Evolutionary conservation across 2,888 invertebrate genomes (phyloP).

Genomic region (Shargacucullia verbasci): DNA sequence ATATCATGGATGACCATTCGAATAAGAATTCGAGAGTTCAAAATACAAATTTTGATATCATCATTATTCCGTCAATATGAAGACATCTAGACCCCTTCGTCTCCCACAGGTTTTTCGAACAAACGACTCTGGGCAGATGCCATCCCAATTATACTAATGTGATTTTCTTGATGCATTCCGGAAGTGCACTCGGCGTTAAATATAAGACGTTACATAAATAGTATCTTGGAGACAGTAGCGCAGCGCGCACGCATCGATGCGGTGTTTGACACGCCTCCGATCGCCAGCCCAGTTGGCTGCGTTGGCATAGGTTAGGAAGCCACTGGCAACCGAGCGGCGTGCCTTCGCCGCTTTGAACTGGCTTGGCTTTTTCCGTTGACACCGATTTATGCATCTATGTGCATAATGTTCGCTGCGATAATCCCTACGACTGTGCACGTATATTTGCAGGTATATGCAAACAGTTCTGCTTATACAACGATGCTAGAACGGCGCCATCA

Average conservation of each 20-base stretch:
- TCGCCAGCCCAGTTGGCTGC: slow-evolving; percentile 27
- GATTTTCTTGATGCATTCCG: slow-evolving; percentile 49
- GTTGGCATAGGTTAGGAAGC: slow-evolving; percentile 64
- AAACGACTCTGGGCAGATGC: slow-evolving; percentile 33
- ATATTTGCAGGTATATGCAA: background rate
- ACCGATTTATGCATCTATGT: slow-evolving; percentile 48
- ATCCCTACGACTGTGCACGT: background rate
- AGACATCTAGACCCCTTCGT: background rate
- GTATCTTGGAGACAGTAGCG: slow-evolving; percentile 20
- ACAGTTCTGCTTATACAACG: background rate
- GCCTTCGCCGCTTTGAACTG: slow-evolving; percentile 55
- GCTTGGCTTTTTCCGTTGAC: slow-evolving; percentile 55
- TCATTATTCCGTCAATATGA: too few relatives aligned
- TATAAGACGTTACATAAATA: slow-evolving; percentile 51
- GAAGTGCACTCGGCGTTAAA: slow-evolving; percentile 43
- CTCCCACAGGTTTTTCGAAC: background rate
- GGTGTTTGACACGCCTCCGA: slow-evolving; percentile 16
- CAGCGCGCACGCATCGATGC: slow-evolving; percentile 29
- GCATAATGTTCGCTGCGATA: slow-evolving; percentile 17
- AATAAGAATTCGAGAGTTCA: too few relatives aligned
- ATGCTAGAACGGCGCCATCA: background rate
- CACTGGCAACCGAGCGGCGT: slow-evolving; percentile 55
- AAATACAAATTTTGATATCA: too few relatives aligned
- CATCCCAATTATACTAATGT: slow-evolving; percentile 32
- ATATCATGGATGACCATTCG: too few relatives aligned